A percentile compares a stretch with the other conserved stretches of the same genome.
Conservation (phyloP, 1,140 invertebrate species). For the Cardiocondyla obscurior region DNA sequence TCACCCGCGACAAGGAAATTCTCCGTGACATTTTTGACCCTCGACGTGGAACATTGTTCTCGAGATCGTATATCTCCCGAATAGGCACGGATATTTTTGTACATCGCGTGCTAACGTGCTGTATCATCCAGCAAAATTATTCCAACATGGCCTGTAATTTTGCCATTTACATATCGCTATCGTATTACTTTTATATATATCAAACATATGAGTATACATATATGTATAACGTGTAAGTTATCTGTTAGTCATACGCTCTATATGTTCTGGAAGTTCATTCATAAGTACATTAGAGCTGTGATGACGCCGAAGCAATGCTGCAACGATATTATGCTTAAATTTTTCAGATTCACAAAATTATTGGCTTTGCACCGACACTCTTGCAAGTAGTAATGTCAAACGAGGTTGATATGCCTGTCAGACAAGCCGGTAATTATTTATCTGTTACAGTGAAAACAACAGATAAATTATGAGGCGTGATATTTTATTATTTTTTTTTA, state of each 20-base stretch:
- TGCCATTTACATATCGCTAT: not conserved
- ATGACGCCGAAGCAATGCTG: not conserved
- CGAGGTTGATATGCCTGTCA: constrained; percentile 94
- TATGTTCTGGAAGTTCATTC: not conserved
- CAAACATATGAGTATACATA: no score
- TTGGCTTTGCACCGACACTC: constrained; percentile 96
- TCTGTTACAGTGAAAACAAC: not conserved
- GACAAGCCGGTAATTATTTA: constrained; percentile 91
- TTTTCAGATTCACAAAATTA: constrained; percentile 95
- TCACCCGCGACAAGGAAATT: not conserved
- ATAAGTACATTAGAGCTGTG: not conserved
- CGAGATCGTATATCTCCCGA: not conserved
- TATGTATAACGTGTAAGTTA: constrained; percentile 4
- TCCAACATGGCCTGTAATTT: not conserved
- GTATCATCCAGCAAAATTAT: not conserved
- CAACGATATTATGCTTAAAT: not conserved
- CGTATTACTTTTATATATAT: not conserved
- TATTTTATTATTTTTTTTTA: constrained; percentile 51
- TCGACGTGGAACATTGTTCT: not conserved
- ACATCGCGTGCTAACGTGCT: not conserved
- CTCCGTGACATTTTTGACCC: not conserved
- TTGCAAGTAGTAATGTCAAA: constrained; percentile 96
- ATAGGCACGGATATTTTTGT: not conserved
- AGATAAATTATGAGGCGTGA: not conserved
- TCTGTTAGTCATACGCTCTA: not conserved